Percentiles rank a stretch among this genome's conserved stretches.
Evolutionary conservation across 30 jellyfish, hydroid and myxozoan species (phyloP).

Genomic region (Hydra vulgaris): DNA sequence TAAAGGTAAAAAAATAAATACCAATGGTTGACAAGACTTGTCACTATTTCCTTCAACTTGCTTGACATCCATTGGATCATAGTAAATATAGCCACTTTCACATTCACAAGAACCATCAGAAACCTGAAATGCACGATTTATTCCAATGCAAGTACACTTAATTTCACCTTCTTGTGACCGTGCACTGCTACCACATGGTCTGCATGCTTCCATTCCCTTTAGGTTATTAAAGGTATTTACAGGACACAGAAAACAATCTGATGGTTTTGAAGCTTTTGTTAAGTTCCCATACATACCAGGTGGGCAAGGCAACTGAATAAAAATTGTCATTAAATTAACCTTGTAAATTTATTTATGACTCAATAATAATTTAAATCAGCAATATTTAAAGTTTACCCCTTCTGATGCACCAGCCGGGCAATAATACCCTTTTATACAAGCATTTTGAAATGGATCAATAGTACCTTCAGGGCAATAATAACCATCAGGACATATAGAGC

Average conservation of each 20-base stretch:
- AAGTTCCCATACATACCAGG: constrained; percentile 92
- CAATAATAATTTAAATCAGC: too few relatives aligned
- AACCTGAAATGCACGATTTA: constrained; percentile 72
- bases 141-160: constrained; percentile 69
- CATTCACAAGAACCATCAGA: constrained; percentile 96
- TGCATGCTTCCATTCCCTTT: constrained; percentile 74
- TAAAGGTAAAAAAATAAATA: too few relatives aligned
- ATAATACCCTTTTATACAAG: constrained; percentile 84
- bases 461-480: constrained; percentile 90
- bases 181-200: constrained; percentile 99
- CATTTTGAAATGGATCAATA: constrained; percentile 55
- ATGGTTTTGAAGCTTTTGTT: constrained; percentile 56
- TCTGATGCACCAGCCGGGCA: constrained; percentile 77
- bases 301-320: constrained; percentile 66
- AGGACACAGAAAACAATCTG: constrained; percentile 84
- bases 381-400: constrained; percentile 29
- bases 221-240: constrained; percentile 50
- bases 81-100: constrained; percentile 52
- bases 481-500: constrained; percentile 85
- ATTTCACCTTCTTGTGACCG: constrained; percentile 43
- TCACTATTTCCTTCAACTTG: constrained; percentile 91
- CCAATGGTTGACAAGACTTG: constrained; percentile 78
- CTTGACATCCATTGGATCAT: constrained; percentile 48
- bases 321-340: neutral
- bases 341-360: too few relatives aligned